Base-by-base conservation (phyloP, 2,888 invertebrate species). In the Melinaea marsaeus region DNA sequence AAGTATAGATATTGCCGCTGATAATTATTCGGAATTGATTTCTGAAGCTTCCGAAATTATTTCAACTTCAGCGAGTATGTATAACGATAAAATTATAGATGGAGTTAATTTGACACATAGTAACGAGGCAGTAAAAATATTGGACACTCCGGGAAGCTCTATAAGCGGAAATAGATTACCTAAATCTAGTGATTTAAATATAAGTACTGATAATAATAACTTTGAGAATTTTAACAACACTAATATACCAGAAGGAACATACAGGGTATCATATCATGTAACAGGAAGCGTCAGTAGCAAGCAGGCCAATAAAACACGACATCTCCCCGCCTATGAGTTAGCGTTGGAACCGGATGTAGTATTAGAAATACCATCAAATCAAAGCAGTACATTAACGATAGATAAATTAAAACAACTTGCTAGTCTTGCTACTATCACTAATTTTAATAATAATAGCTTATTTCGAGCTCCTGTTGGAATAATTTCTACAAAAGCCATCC, bases 401-500 rank as follows among this genome's bases (percentile, higher is more conserved):
- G 91, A 91, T 60, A 91, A 91, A 76, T 79, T 93, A 22, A 91
- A 86, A 72, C 89, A 92, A 75, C 81, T 93, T 9, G 91, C 92
- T 11, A 92, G 85, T 78, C 87, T 93, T 45, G 93, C 93, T 32
- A 92, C 92, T 55, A 86, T 93, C 68, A 88, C 90, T 13, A 87
- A 91, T 77, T 86, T 83, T 45, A 88, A 88, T 69, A 92, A 92
- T 70, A 86, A 87, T 33, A 91, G 90, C 55, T 84, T 89, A 73
- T 90, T 89, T 84, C 85, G 86, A 48, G 74, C 86, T 35, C 87
- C 88, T 11, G 91, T 91, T 42, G 85, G 90, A 60, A 83, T 92
- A 32, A 92, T 93, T 74, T 92, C 92, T 13, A 92, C 92, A 11
- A 93, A 93, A 85, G 93, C 93, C 3, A 91, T 93, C 64, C 92